These are phyloP conservation scores for Oreochromis niloticus DNA, from an alignment of 2,113 vertebrate species.

Conservation along the genomic window DNA sequence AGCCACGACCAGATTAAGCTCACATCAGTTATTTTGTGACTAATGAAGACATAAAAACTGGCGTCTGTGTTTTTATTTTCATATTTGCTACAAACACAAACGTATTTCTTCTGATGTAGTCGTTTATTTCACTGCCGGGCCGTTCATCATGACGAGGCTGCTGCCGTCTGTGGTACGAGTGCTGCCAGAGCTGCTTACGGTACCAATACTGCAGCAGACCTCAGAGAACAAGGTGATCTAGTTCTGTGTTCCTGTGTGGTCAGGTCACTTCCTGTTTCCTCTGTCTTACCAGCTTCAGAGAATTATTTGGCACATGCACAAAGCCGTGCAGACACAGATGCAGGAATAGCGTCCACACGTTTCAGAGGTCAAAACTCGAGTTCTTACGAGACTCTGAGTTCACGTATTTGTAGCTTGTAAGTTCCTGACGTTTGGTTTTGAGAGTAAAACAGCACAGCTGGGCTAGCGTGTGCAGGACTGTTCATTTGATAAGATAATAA, in stretches of 20 bases:
- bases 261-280: not conserved
- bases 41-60: not conserved
- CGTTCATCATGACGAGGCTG: not conserved
- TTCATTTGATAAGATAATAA: not conserved
- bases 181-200: not conserved
- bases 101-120: not conserved
- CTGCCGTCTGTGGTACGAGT: rapidly evolving
- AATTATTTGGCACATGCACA: not conserved
- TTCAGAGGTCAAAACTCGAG: not conserved
- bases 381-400: not conserved
- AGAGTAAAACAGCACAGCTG: not conserved
- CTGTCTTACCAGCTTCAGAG: not conserved
- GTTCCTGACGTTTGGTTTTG: not conserved
- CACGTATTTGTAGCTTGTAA: not conserved
- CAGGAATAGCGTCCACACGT: not conserved
- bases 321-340: not conserved
- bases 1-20: not conserved
- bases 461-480: rapidly evolving
- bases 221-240: not conserved
- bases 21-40: not conserved
- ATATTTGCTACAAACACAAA: not conserved
- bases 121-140: rapidly evolving
- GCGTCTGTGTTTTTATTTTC: not conserved
- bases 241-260: not conserved
- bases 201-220: not conserved